Percentiles rank a stretch among this genome's conserved stretches.
These are phyloP conservation scores for Dusona sp. DNA, from an alignment of 2,888 invertebrate species.

Conservation along the genomic window DNA sequence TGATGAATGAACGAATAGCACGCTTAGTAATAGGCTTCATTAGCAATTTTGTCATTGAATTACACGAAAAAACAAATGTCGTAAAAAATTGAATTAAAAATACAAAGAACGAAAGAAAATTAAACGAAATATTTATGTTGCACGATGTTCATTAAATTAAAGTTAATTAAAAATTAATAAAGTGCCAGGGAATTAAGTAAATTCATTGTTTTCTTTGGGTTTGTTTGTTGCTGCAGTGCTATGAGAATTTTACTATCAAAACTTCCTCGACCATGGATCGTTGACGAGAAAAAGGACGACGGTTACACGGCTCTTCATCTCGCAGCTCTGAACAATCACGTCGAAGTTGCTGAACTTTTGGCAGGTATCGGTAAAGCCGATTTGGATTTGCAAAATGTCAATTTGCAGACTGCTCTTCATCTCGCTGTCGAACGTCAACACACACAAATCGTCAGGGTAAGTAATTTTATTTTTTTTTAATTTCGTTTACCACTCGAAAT, in stretches of 20 bases:
- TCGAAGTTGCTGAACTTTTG: conserved; percentile 96
- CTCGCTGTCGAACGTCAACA: conserved; percentile 98
- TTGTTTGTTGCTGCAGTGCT: conserved; percentile 88
- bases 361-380: conserved; percentile 95
- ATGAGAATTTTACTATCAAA: conserved; percentile 98
- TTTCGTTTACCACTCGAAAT: background rate
- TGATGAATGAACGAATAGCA: conserved; percentile 25
- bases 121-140: background rate
- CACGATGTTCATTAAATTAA: background rate
- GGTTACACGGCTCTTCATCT: conserved; percentile 98
- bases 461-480: conserved; percentile 54
- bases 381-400: conserved; percentile 98
- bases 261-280: conserved; percentile 97
- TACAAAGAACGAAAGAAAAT: background rate
- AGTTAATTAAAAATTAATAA: background rate
- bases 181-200: background rate
- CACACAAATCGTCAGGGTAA: conserved; percentile 97
- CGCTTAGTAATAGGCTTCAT: background rate
- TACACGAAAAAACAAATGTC: background rate
- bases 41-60: background rate
- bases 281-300: conserved; percentile 99
- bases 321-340: conserved; percentile 98
- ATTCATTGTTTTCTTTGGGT: background rate
- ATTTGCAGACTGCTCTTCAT: conserved; percentile 96
- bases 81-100: background rate